phyloP scores from a whole-genome alignment of 2,797 vertebrate species.

The Centropyge bicolor region DNA sequence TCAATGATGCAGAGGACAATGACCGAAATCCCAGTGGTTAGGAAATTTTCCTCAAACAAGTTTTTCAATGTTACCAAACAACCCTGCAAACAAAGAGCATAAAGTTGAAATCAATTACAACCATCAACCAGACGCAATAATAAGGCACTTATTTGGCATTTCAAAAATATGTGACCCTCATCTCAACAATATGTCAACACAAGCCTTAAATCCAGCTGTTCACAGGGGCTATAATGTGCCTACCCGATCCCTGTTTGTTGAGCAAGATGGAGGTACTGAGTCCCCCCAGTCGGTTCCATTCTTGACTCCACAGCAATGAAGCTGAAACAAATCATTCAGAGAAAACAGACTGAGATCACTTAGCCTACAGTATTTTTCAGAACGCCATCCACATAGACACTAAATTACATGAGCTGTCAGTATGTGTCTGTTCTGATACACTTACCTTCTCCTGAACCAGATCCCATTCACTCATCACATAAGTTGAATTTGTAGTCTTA shows the following conservation, averaged over 20 bases:
- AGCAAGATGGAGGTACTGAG: conserved; percentile 53
- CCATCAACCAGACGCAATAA: background rate
- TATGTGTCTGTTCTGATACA: background rate
- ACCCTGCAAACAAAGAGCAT: conserved; percentile 72
- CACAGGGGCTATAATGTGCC: background rate
- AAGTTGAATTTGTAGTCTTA: background rate
- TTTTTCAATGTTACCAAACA: conserved; percentile 39
- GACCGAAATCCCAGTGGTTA: conserved; percentile 78
- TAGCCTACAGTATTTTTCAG: background rate
- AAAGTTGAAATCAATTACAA: background rate
- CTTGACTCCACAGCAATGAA: conserved; percentile 77
- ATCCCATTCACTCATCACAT: conserved; percentile 69
- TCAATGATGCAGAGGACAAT: conserved; percentile 84
- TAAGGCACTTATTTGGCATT: background rate
- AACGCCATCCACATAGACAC: background rate
- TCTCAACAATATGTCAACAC: background rate
- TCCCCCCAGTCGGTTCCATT: conserved; percentile 67
- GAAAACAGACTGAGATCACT: background rate
- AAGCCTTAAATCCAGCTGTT: background rate
- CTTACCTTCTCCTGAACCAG: conserved; percentile 64
- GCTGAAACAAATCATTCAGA: conserved; percentile 61
- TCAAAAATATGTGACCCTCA: background rate
- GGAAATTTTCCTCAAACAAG: conserved; percentile 75
- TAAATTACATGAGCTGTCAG: background rate
- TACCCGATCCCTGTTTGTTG: rapidly evolving